Percentiles rank a stretch among this genome's conserved stretches.
These are phyloP conservation scores for Pseudochirops corinnae DNA, from an alignment of 2,797 vertebrate genomes.

Conservation along the genomic window DNA sequence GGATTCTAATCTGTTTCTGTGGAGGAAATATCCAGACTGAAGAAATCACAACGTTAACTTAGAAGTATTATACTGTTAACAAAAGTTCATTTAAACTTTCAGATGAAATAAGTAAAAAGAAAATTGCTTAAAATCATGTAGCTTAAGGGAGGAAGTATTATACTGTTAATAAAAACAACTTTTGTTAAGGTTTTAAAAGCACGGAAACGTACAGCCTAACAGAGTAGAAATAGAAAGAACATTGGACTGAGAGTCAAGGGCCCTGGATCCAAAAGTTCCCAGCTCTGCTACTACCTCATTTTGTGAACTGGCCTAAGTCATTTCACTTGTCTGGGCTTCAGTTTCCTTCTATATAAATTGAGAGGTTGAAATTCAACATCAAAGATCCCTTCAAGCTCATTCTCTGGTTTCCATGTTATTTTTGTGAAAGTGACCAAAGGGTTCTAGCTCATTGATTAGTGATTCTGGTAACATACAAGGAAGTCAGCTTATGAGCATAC, in stretches of 20 bases:
- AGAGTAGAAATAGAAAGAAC: neutral
- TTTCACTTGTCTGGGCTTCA: neutral
- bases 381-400: neutral
- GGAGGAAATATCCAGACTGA: neutral
- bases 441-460: neutral
- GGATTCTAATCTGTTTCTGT: neutral
- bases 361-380: neutral
- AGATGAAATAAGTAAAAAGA: neutral
- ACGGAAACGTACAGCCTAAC: neutral
- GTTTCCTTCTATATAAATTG: neutral
- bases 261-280: neutral
- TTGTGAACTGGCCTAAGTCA: neutral
- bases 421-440: neutral
- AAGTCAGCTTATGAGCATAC: neutral
- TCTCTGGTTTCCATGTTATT: neutral
- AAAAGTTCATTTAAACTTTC: neutral
- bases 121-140: neutral
- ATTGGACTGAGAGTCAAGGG: neutral
- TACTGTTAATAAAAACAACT: neutral
- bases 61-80: neutral
- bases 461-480: neutral
- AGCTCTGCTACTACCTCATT: neutral
- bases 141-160: neutral
- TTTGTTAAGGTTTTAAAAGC: neutral
- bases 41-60: neutral